Percentiles rank a stretch among this genome's conserved stretches.
phyloP scores from a whole-genome alignment of 2,797 vertebrate species.

The Pipistrellus pygmaeus region DNA sequence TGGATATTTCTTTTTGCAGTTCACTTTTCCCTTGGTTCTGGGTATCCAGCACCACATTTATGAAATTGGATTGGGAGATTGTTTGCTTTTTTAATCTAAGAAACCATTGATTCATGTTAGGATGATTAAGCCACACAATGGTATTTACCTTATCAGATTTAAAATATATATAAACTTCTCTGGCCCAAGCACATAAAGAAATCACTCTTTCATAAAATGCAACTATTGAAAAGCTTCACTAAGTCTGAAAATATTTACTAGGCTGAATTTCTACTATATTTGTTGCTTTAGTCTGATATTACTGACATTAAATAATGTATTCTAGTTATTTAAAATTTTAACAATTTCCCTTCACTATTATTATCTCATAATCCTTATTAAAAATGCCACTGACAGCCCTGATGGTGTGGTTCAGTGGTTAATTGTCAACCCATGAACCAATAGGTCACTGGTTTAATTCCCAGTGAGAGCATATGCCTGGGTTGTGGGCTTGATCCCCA shows the following conservation, averaged over 20 bases:
- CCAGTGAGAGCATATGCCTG: too few relatives aligned
- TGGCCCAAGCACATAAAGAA: conserved; percentile 50
- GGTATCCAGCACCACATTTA: conserved; percentile 70
- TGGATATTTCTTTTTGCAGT: conserved; percentile 76
- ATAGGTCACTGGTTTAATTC: too few relatives aligned
- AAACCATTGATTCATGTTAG: conserved; percentile 73
- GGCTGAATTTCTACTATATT: not conserved
- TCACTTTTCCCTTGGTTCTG: conserved; percentile 73
- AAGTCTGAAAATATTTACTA: conserved; percentile 56
- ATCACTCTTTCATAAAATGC: conserved; percentile 42
- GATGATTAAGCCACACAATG: conserved; percentile 67
- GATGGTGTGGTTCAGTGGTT: too few relatives aligned
- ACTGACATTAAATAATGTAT: conserved; percentile 35
- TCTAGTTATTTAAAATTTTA: conserved; percentile 59
- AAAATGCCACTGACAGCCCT: not conserved
- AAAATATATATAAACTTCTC: conserved; percentile 19
- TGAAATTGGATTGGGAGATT: conserved; percentile 78
- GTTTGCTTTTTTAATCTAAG: conserved; percentile 78
- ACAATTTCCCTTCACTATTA: conserved; percentile 35
- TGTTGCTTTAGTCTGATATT: conserved; percentile 23
- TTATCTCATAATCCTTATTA: not conserved
- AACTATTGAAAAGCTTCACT: conserved; percentile 59
- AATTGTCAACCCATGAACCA: too few relatives aligned
- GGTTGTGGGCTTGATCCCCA: too few relatives aligned
- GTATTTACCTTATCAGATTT: conserved; percentile 58